phyloP scores from a whole-genome alignment of 2,113 vertebrate species.

The Pollachius pollachius region DNA sequence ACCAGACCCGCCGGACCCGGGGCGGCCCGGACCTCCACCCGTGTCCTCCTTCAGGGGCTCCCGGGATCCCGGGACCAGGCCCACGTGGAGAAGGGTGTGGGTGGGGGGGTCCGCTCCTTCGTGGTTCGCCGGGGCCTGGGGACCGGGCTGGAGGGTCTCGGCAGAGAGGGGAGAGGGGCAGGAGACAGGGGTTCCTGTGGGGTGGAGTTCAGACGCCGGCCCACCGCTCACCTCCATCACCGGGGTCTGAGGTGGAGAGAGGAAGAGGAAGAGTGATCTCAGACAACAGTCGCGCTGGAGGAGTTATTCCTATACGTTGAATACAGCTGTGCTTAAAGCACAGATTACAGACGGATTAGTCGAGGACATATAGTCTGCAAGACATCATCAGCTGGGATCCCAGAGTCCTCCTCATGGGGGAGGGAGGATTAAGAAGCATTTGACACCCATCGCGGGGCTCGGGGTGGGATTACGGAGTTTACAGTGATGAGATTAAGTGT shows the following conservation, averaged over 20 bases:
- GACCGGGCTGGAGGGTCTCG: conserved; percentile 50
- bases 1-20: neutral
- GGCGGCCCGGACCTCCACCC: conserved; percentile 11
- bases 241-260: conserved; percentile 17
- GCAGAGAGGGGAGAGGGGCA: conserved; percentile 24
- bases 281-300: no score
- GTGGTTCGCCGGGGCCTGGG: conserved; percentile 64
- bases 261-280: no score
- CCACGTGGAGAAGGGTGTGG: neutral
- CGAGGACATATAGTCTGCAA: no score
- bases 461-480: no score
- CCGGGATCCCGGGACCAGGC: conserved; percentile 1
- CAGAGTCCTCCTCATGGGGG: no score
- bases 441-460: no score
- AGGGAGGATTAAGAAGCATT: no score
- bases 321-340: no score
- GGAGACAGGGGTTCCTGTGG: conserved; percentile 10
- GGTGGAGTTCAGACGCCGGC: conserved; percentile 32
- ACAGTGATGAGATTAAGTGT: no score
- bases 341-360: no score
- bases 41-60: conserved; percentile 67
- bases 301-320: no score
- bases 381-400: no score
- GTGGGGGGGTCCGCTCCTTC: conserved; percentile 42
- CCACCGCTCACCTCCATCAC: conserved; percentile 48